Conservation (phyloP, 1,140 invertebrate species). For the Agrilus planipennis region DNA sequence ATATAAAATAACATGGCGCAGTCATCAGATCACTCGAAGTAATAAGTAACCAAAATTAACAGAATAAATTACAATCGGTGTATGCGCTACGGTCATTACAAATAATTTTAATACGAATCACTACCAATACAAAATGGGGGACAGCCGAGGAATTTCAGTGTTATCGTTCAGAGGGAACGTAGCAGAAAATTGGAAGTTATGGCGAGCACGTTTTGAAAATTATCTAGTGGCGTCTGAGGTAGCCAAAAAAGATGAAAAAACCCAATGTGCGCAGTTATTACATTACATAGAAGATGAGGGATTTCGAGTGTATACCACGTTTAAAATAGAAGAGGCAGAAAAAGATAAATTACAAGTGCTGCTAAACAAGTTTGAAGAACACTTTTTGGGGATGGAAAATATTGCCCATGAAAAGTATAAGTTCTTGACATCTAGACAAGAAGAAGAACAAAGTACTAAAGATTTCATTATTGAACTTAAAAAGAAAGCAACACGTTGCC, state of each 20-base stretch:
- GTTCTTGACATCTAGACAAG: constrained; percentile 12
- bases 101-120: too few relatives aligned
- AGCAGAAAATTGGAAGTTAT: constrained; percentile 23
- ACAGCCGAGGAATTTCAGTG: neutral
- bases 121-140: constrained; percentile 2
- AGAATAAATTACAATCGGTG: too few relatives aligned
- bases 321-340: constrained; percentile 18
- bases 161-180: constrained; percentile 11
- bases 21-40: too few relatives aligned
- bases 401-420: constrained; percentile 14
- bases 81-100: too few relatives aligned
- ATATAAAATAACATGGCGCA: too few relatives aligned
- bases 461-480: constrained; percentile 12
- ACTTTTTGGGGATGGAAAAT: constrained; percentile 13
- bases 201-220: constrained; percentile 20
- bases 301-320: constrained; percentile 25
- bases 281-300: constrained; percentile 25
- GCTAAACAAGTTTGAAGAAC: constrained; percentile 16
- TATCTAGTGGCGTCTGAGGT: constrained; percentile 22
- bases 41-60: too few relatives aligned
- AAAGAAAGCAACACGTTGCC: constrained; percentile 6
- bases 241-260: constrained; percentile 17
- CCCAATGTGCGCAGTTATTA: constrained; percentile 24
- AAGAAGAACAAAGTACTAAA: constrained; percentile 6
- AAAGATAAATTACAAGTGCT: constrained; percentile 14